These are phyloP conservation scores for Nemopilema nomurai DNA, from an alignment of 30 jellyfish, hydroid and myxozoan genomes.

Conservation along the genomic window DNA sequence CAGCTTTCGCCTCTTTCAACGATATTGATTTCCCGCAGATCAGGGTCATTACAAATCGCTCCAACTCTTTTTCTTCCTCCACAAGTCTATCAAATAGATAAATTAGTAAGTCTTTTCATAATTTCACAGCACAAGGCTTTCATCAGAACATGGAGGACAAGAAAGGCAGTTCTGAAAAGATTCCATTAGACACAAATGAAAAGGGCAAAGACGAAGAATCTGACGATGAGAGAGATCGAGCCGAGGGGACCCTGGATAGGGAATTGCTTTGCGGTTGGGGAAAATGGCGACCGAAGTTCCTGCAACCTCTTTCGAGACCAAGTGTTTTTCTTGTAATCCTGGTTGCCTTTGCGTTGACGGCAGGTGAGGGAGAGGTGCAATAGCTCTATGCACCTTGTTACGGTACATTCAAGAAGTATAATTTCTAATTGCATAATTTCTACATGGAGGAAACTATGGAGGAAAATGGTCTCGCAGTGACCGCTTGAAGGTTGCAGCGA, in stretches of 20 bases:
- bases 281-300: conserved; percentile 84
- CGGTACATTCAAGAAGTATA: too few relatives aligned
- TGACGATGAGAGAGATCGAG: conserved; percentile 1
- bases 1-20: too few relatives aligned
- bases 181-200: background rate
- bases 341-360: conserved; percentile 47
- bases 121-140: background rate
- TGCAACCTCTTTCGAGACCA: conserved; percentile 68
- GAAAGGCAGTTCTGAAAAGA: background rate
- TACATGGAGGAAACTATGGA: too few relatives aligned
- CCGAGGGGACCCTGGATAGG: conserved; percentile 20
- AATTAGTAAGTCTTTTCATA: background rate
- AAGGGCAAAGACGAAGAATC: background rate
- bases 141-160: background rate
- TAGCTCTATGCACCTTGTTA: too few relatives aligned
- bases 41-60: too few relatives aligned
- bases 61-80: too few relatives aligned
- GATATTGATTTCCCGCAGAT: too few relatives aligned
- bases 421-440: too few relatives aligned
- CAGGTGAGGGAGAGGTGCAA: conserved; percentile 43
- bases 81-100: too few relatives aligned
- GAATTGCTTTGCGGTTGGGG: conserved; percentile 69
- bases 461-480: too few relatives aligned
- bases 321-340: conserved; percentile 60
- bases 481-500: too few relatives aligned